These are phyloP conservation scores for Chrysolina oricalcia DNA, from an alignment of 2,888 invertebrate species.

Conservation along the genomic window DNA sequence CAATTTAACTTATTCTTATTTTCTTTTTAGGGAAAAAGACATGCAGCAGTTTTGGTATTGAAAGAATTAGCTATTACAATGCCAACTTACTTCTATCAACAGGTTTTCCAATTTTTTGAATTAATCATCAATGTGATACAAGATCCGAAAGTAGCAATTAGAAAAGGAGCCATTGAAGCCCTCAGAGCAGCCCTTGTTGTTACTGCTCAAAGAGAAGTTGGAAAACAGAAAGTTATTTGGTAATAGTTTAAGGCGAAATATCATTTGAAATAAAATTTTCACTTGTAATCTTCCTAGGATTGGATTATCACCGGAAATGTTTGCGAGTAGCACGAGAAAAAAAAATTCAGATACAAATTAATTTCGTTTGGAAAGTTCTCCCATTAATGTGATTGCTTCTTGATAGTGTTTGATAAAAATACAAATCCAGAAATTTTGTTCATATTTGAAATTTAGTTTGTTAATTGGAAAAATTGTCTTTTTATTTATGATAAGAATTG, in stretches of 20 bases:
- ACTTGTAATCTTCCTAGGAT: too few relatives aligned
- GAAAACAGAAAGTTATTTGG: constrained; percentile 90
- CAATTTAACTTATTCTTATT: constrained; percentile 5
- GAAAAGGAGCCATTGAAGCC: constrained; percentile 95
- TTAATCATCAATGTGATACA: constrained; percentile 93
- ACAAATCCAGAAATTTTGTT: not conserved
- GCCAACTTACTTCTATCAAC: constrained; percentile 98
- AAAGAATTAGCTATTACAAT: constrained; percentile 95
- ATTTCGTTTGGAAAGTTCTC: too few relatives aligned
- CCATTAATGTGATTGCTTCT: too few relatives aligned
- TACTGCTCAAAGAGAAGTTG: constrained; percentile 96
- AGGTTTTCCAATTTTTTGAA: constrained; percentile 94
- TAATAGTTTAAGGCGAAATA: too few relatives aligned
- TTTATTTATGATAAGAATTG: not conserved
- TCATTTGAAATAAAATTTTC: too few relatives aligned
- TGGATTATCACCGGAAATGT: too few relatives aligned
- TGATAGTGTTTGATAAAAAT: too few relatives aligned
- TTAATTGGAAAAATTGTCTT: not conserved
- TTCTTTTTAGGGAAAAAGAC: constrained; percentile 80
- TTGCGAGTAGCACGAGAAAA: too few relatives aligned
- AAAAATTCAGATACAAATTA: too few relatives aligned
- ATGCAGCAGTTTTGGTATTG: constrained; percentile 93
- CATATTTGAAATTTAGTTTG: not conserved
- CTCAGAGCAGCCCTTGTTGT: constrained; percentile 95
- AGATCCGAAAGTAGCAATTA: constrained; percentile 91